Evolutionary conservation across 2,888 invertebrate species (phyloP).

Genomic region (Hetaerina titia): DNA sequence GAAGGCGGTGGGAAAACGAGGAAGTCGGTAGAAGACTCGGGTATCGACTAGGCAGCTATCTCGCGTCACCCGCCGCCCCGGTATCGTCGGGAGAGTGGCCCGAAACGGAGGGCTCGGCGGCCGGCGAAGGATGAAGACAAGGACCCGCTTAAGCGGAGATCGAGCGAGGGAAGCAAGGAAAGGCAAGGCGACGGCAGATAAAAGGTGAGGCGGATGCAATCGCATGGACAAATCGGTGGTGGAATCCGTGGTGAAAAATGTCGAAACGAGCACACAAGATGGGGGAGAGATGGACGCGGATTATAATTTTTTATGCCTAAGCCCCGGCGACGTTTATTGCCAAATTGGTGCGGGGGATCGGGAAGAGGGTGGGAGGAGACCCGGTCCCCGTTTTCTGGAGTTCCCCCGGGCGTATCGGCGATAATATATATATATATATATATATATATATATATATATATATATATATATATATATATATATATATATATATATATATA

Average conservation of each 20-base stretch:
- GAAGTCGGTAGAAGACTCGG: too few relatives aligned
- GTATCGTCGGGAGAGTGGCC: not conserved
- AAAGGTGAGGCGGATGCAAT: not conserved
- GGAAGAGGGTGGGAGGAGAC: not conserved
- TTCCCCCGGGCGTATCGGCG: not conserved
- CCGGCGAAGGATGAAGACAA: conserved; percentile 8
- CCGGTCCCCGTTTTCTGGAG: not conserved
- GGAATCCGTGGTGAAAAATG: not conserved
- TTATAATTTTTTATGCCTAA: not conserved
- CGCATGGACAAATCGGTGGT: not conserved
- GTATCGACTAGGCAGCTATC: too few relatives aligned
- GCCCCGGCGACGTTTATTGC: not conserved
- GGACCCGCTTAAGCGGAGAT: not conserved
- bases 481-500: too few relatives aligned
- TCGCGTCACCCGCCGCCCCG: not conserved
- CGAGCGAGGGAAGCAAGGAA: not conserved
- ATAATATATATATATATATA: too few relatives aligned
- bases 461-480: too few relatives aligned
- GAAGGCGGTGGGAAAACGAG: too few relatives aligned
- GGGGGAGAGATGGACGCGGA: not conserved
- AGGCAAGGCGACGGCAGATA: not conserved
- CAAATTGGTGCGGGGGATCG: not conserved
- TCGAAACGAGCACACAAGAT: not conserved
- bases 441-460: too few relatives aligned
- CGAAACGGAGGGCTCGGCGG: conserved; percentile 27